Conservation (phyloP, 2,113 vertebrate species). For the Egretta garzetta region DNA sequence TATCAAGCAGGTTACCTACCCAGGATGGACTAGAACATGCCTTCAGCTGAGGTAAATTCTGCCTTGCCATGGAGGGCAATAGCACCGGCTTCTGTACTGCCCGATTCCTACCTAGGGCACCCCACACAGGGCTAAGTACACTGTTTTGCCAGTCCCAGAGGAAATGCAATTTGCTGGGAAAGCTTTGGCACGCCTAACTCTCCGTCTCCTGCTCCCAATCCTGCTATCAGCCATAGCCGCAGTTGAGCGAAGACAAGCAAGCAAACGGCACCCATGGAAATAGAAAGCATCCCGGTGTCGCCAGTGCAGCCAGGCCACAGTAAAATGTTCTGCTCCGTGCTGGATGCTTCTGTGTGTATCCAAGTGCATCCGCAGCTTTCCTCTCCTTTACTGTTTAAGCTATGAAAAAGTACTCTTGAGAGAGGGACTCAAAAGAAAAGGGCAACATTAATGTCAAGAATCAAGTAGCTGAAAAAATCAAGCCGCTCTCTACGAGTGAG, state of each 20-base stretch:
- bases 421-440: background rate
- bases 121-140: background rate
- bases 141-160: background rate
- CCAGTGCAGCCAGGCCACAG: background rate
- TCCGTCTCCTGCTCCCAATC: background rate
- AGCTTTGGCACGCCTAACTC: background rate
- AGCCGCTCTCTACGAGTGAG: fast-evolving
- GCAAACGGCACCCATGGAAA: fast-evolving
- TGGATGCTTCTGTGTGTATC: background rate
- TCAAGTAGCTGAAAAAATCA: background rate
- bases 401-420: background rate
- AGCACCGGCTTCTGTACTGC: background rate
- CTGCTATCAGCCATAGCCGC: background rate
- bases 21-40: background rate
- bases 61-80: background rate
- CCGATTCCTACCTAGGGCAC: background rate
- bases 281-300: fast-evolving
- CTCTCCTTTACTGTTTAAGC: background rate
- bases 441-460: background rate
- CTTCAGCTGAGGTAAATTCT: background rate
- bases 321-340: background rate
- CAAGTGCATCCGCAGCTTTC: background rate
- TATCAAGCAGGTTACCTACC: background rate
- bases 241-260: background rate
- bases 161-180: background rate